A percentile compares a stretch with the other conserved stretches of the same genome.
Evolutionary conservation across 1,140 invertebrate species (phyloP).

Genomic region (Diuraphis noxia): DNA sequence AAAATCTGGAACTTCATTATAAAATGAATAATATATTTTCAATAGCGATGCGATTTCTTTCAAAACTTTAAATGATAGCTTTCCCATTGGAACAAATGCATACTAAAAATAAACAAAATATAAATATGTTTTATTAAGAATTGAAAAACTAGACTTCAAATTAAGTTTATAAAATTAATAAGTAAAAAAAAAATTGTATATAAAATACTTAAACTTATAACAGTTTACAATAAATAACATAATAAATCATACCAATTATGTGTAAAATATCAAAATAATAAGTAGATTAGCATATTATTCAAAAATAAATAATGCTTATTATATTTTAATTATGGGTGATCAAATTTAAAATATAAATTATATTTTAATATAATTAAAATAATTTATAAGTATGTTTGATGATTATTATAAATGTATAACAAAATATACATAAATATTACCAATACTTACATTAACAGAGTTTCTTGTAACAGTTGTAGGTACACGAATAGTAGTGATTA

Average conservation of each 20-base stretch:
- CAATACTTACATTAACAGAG: constrained; percentile 27
- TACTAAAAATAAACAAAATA: constrained; percentile 25
- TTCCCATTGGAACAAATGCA: constrained; percentile 29
- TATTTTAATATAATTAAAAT: background rate
- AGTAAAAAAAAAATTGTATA: background rate
- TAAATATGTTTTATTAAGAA: background rate
- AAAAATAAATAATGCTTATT: background rate
- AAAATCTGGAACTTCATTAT: constrained; percentile 2
- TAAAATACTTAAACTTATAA: background rate
- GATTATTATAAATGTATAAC: background rate
- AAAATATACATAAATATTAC: background rate
- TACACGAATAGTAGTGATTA: constrained; percentile 27
- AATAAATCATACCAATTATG: background rate
- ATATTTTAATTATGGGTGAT: background rate
- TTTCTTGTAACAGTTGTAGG: constrained; percentile 32
- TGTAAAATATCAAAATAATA: background rate
- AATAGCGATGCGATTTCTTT: constrained; percentile 27
- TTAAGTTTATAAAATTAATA: background rate
- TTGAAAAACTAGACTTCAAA: background rate
- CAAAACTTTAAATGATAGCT: constrained; percentile 38
- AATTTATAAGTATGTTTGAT: background rate
- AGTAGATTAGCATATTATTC: too few species aligned
- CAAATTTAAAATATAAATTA: background rate
- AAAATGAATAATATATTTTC: constrained; percentile 30
- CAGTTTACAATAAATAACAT: background rate